A percentile compares a stretch with the other conserved stretches of the same genome.
Conservation (phyloP, 2,113 vertebrate species). For the Mastomys natalensis region DNA sequence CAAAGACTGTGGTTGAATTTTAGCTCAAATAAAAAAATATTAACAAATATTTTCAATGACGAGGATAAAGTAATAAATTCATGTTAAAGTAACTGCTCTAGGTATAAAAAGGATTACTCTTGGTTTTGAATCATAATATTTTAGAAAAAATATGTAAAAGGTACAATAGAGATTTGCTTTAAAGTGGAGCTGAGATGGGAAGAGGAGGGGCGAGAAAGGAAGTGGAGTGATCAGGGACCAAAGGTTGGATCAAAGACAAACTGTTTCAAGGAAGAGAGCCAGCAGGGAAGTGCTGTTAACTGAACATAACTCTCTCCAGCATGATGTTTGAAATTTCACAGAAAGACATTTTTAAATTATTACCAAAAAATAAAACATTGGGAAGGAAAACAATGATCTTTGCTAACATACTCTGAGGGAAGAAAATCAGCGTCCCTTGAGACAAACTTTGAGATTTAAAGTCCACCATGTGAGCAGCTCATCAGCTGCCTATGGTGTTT, state of each 20-base stretch:
- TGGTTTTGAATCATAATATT: background rate
- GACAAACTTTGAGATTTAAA: background rate
- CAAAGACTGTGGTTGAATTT: background rate
- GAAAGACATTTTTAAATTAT: background rate
- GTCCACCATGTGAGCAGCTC: background rate
- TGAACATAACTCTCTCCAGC: background rate
- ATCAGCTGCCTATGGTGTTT: background rate
- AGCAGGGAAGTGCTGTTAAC: background rate
- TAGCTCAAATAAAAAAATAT: slow-evolving; percentile 26
- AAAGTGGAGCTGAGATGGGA: background rate
- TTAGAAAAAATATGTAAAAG: background rate
- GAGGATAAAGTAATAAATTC: background rate
- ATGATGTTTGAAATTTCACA: background rate
- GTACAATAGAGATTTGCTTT: background rate
- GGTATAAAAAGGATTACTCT: background rate
- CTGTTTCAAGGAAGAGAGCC: background rate
- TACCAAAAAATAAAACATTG: background rate
- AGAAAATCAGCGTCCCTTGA: background rate
- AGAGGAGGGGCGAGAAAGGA: background rate
- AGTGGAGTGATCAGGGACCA: accelerated
- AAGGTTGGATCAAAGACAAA: background rate
- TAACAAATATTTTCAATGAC: background rate
- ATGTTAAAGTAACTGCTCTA: slow-evolving; percentile 6
- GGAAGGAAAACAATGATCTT: background rate
- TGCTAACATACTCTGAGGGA: background rate